Base-by-base conservation (phyloP, 2,888 invertebrate species). In the Xanthia togata region DNA sequence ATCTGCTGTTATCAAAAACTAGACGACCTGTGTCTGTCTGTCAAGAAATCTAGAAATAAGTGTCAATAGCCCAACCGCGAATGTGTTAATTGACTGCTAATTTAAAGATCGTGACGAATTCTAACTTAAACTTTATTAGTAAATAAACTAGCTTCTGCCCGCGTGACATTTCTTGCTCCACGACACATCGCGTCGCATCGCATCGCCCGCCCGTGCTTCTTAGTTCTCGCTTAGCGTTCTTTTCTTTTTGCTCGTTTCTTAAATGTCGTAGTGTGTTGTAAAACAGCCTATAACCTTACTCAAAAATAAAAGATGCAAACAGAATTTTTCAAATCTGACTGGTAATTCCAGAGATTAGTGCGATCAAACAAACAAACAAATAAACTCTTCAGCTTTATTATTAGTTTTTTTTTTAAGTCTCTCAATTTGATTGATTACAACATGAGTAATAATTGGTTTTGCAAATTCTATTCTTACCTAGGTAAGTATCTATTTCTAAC, bases 21-120 rank as follows among this genome's bases (percentile, higher is more conserved):
- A 20, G n/a, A 20, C n/a, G 35, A 8, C 31, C 35, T 35, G 17
- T 53, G 6, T 26, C 8, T 26, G 47, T 20, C 38, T 50, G 47
- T 50, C 41, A 41, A 41, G 14, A 76, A 50, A 17, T 35, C 31
- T 53, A 41, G n/a, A 59, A 41, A 41, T 44, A 44, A 78, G 11
- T 41, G n/a, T n/a, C 41, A 50, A 44, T 47, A 31, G 3, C 23
- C 17, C 17, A 47, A 26, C 5, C 2, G 8, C 17, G 17, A 63
- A 55, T 23, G 41, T 11, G 11, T 68, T 41, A 41, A 41, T 41
- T 78, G 47, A 59, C 68, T 78, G 14, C 47, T 14, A 50, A 50
- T 41, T 31, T 67, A 31, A 64, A 76, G 47, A 38, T n/a, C 23
- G 47, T 31, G n/a, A 41, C 31, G 9, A 67, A 50, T 67, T 31